phyloP scores from a whole-genome alignment of 2,888 invertebrate genomes.

The Esperia sulphurella region DNA sequence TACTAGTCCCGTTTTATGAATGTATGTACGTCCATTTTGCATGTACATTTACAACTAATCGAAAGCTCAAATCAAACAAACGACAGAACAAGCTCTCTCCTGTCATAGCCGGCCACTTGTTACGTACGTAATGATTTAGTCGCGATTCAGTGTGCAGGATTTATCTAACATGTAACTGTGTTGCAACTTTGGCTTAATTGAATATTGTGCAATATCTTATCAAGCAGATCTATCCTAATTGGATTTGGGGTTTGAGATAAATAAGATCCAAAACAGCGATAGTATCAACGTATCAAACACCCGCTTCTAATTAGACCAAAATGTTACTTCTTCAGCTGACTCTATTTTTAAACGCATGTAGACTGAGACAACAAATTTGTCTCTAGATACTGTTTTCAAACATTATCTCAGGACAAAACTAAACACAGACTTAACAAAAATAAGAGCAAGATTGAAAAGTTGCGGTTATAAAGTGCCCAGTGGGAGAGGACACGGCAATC shows the following conservation, averaged over 20 bases:
- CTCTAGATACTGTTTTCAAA: too few species aligned
- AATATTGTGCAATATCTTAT: conserved; percentile 34
- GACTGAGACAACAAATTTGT: too few species aligned
- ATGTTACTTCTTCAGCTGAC: too few species aligned
- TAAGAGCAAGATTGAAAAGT: conserved; percentile 39
- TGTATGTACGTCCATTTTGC: background rate
- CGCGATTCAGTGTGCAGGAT: conserved; percentile 18
- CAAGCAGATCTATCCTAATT: too few species aligned
- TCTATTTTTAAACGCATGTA: too few species aligned
- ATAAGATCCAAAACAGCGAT: too few species aligned
- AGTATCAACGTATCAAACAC: too few species aligned
- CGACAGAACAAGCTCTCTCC: conserved; percentile 28
- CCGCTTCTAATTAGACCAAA: too few species aligned
- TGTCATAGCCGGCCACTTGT: conserved; percentile 34
- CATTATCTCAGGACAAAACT: too few species aligned
- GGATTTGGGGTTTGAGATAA: too few species aligned
- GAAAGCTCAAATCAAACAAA: conserved; percentile 10
- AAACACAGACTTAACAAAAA: conserved; percentile 23
- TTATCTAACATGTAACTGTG: conserved; percentile 27
- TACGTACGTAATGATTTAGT: conserved; percentile 30
- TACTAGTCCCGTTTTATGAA: too few species aligned
- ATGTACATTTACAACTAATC: background rate
- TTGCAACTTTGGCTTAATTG: conserved; percentile 35
- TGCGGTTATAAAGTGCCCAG: conserved; percentile 41
- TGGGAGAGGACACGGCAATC: conserved; percentile 54